Evolutionary conservation across 2,888 invertebrate genomes (phyloP), one percentile per base, ranked within the genome.

Genomic region (Trichacis sp.): DNA sequence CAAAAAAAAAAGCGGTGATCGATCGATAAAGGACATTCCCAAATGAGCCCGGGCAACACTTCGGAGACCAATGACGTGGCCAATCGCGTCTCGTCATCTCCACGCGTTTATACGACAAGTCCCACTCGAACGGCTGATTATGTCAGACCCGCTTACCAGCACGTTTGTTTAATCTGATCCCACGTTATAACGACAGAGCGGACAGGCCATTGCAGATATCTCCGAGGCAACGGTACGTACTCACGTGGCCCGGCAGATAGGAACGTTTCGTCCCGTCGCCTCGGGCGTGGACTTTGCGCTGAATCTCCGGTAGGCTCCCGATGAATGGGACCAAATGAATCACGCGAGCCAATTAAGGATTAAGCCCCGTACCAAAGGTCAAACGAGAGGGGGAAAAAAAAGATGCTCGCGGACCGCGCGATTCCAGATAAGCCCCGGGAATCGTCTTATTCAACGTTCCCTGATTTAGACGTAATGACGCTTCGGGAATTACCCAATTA

Each of bases 321-420:
- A 80, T 78, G 79, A 81, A 81, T 80, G 77, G 76, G 56, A 76
- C 73, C 79, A 75, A 79, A 81, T 78, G 81, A 81, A 80, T 80
- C 80, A 81, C 79, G 74, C 76, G 70, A 77, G 79, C 81, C 80
- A 81, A 81, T 81, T 81, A 81, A 79, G 80, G 79, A 81, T 81
- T 80, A 78, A 76, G 57, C 50, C 56, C 68, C 62, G 61, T 51
- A 46, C 54, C 57, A 54, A 54, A 53, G 46, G 58, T 58, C 14
- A 42, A 45, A 56, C 51, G 43, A 53, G 45, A 30, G 45, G 9
- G n/a, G 36, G 36, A n/a, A 4, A 11, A 15, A 15, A 33, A 68
- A 64, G 68, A 55, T 57, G 58, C 46, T 45, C 48, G 46, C 45
- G 54, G 43, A 55, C 54, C 54, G 56, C 57, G 53, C 52, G 68